Percentiles rank a stretch among this genome's conserved stretches.
Conservation (phyloP, 1,140 invertebrate genomes). For the Pteromalus puparum region DNA sequence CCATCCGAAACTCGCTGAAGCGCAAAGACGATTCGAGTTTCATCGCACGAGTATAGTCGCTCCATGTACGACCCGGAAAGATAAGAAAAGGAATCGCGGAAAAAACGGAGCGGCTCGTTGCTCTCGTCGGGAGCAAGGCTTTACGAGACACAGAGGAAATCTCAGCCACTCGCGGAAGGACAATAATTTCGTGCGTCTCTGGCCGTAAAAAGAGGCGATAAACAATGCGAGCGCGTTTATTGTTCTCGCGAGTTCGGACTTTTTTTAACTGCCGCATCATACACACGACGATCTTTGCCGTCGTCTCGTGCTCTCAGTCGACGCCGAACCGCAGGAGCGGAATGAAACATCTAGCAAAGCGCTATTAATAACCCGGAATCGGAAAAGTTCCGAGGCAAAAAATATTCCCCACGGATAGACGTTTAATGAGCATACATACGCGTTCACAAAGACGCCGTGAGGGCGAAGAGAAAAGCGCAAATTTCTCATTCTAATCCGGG, state of each 20-base stretch:
- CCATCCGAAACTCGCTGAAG: not conserved
- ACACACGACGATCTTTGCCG: too few relatives aligned
- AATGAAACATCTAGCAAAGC: too few relatives aligned
- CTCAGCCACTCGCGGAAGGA: constrained; percentile 49
- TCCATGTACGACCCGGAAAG: too few relatives aligned
- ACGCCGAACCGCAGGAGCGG: too few relatives aligned
- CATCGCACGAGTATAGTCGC: too few relatives aligned
- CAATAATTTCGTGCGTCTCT: constrained; percentile 48
- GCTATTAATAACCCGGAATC: too few relatives aligned
- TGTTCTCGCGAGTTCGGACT: constrained; percentile 17
- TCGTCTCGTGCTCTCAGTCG: too few relatives aligned
- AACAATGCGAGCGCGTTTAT: constrained; percentile 52
- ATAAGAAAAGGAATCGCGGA: too few relatives aligned
- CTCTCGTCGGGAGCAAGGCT: constrained; percentile 43
- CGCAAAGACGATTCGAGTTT: not conserved
- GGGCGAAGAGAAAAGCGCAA: not conserved
- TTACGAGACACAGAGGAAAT: constrained; percentile 63
- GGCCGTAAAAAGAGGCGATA: constrained; percentile 57
- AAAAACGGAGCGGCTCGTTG: constrained; percentile 30
- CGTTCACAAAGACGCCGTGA: not conserved
- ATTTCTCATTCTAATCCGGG: constrained; percentile 33
- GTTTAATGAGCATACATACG: not conserved
- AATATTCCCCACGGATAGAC: too few relatives aligned
- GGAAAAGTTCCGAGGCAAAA: too few relatives aligned
- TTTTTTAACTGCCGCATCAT: not conserved